Evolutionary conservation across 2,888 invertebrate species (phyloP).

Genomic region (Ypsolopha scabrella): DNA sequence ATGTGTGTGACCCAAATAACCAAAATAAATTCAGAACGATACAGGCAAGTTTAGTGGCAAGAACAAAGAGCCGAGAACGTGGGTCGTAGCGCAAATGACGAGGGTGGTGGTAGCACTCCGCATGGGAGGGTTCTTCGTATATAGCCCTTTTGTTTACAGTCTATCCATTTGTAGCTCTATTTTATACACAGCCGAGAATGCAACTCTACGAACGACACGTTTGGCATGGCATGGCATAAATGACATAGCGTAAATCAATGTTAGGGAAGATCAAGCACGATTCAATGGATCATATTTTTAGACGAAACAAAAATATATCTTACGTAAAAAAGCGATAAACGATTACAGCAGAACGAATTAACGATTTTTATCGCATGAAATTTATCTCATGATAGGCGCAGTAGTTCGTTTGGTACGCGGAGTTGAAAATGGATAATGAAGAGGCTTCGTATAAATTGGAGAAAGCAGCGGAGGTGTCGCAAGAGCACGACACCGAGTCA

Average conservation of each 20-base stretch:
- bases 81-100: background rate
- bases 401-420: background rate
- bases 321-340: background rate
- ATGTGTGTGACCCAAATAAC: slow-evolving; percentile 8
- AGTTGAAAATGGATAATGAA: background rate
- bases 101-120: background rate
- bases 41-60: background rate
- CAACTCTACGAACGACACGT: background rate
- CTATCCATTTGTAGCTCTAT: background rate
- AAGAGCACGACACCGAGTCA: slow-evolving; percentile 22
- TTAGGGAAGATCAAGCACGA: too few relatives aligned
- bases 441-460: slow-evolving; percentile 26
- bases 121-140: background rate
- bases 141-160: background rate
- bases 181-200: background rate
- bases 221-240: too few relatives aligned
- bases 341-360: too few relatives aligned
- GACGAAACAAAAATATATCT: background rate
- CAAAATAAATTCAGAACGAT: slow-evolving; percentile 9
- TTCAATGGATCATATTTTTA: too few relatives aligned
- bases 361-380: too few relatives aligned
- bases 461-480: slow-evolving; percentile 51
- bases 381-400: too few relatives aligned
- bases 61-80: slow-evolving; percentile 1
- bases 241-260: too few relatives aligned